Base-by-base conservation (phyloP, 2,888 invertebrate species). In the Aphidius colemani region DNA sequence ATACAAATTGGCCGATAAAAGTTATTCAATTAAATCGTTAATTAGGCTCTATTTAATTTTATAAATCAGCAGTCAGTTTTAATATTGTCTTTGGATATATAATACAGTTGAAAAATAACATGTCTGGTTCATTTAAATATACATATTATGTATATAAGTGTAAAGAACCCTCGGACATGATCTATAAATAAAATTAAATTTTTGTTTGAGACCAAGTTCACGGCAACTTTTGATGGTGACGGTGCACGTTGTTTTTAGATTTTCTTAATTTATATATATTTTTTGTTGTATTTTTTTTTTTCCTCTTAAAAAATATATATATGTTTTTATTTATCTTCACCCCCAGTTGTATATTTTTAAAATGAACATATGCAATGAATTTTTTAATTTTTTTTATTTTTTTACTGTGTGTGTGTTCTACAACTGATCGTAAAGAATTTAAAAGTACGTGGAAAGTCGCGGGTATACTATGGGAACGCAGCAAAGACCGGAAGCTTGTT, bases 141-240 rank as follows among this genome's bases (percentile, higher is more conserved):
- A 18, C 2, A 18, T 18, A 30, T 30, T 30, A 30, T 30, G 3
- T 30, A 5, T 30, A 30, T 5, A 30, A 30, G 30, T 30, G 30
- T 30, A 30, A 30, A 30, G 30, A 30, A 30, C 30, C 30, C 30
- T 30, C 30, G 30, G 30, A 30, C 30, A 30, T 30, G 4, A 30
- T 30, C 30, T 30, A 30, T 30, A 30, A 30, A 30, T 75, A 74
- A 75, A 77, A 18, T 18, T 18, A 18, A 77, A 78, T 70, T 69
- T 69, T 70, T 68, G 51, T 50, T 57, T 71, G 70, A 69, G 70
- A 73, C 73, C 78, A 79, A 78, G 78, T 78, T 79, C 78, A 78
- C 77, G 76, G 78, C 76, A 74, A 77, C 67, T 46, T 56, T 56
- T 18, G 53, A 13, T 30, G 30, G 30, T 30, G 30, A 30, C 30